Evolutionary conservation across 2,113 vertebrate species (phyloP).

Genomic region (Dascyllus trimaculatus): DNA sequence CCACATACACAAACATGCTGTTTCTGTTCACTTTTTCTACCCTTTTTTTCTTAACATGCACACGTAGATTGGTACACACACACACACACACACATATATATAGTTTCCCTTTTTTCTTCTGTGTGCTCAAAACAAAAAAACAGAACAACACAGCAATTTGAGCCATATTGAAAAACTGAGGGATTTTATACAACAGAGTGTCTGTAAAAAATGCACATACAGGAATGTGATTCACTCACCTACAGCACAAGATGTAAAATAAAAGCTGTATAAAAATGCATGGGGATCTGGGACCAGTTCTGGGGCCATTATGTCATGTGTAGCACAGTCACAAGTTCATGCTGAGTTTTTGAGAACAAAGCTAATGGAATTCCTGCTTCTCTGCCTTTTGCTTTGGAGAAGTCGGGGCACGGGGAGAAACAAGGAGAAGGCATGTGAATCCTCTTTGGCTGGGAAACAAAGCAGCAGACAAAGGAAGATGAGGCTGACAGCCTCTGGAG

Average conservation of each 20-base stretch:
- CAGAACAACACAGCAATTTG: constrained; percentile 25
- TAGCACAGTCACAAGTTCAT: constrained; percentile 58
- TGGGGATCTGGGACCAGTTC: constrained; percentile 24
- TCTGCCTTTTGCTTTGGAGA: constrained; percentile 57
- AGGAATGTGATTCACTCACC: constrained; percentile 31
- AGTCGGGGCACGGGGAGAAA: constrained; percentile 49
- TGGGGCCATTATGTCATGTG: constrained; percentile 51
- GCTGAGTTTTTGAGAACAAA: constrained; percentile 58
- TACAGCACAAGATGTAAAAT: constrained; percentile 36
- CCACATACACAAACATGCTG: constrained; percentile 56
- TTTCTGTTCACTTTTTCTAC: constrained; percentile 32
- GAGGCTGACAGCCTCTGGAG: constrained; percentile 73
- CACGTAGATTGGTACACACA: neutral
- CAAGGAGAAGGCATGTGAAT: constrained; percentile 67
- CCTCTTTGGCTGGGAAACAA: constrained; percentile 77
- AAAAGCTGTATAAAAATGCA: constrained; percentile 36
- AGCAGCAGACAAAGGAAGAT: constrained; percentile 80
- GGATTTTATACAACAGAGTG: constrained; percentile 23
- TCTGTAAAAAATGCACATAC: neutral
- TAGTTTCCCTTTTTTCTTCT: constrained; percentile 17
- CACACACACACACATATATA: neutral
- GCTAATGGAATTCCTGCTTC: constrained; percentile 67
- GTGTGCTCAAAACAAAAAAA: constrained; percentile 28
- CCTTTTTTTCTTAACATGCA: neutral
- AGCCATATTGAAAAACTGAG: constrained; percentile 24